Base-by-base conservation (phyloP, 2,888 invertebrate species). In the Sminthurinus aureus region DNA sequence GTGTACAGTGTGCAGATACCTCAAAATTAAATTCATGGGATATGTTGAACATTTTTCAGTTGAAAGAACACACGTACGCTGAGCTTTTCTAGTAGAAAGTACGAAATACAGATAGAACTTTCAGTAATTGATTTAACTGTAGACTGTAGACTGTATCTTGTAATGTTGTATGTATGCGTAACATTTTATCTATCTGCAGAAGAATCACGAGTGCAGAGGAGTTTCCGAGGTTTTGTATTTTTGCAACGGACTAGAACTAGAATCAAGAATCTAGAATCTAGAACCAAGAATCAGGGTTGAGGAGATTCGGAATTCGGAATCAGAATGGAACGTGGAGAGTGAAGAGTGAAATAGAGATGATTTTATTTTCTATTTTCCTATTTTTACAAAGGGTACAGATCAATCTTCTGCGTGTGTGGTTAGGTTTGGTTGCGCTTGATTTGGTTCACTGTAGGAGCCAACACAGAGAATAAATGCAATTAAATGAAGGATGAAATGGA, bases 401-500 rank as follows among this genome's bases (percentile, higher is more conserved):
- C 18, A 58, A 58, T 58, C 18, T 58, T 58, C 18, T 18, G 58
- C 9, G 18, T 58, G 58, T 58, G 58, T 58, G 71, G 11, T 12
- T 22, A 11, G 24, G 26, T 24, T 20, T 22, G 71, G 24, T 2
- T 58, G 18, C 1, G 58, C 9, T 13, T 58, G 18, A 2, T 9
- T 22, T 22, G 24, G 11, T 12, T 22, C 24, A 26, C 24, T 24
- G 24, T 22, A 24, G 24, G 24, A 71, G 22, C 71, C 71, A 71
- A 24, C 24, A 71, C 26, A 2, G 24, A 24, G 71, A 12, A 71
- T 71, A 13, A 71, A 71, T 71, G 71, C 71, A 71, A 71, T 71
- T 71, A 71, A 6, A 71, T 26, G 71, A 26, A 71, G 18, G 71
- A 71, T n/a, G 26, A 24, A 71, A 26, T 24, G 71, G 71, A 24